Evolutionary conservation across 2,797 vertebrate genomes (phyloP), one percentile per base, ranked within the genome.

Genomic region (Picus viridis): DNA sequence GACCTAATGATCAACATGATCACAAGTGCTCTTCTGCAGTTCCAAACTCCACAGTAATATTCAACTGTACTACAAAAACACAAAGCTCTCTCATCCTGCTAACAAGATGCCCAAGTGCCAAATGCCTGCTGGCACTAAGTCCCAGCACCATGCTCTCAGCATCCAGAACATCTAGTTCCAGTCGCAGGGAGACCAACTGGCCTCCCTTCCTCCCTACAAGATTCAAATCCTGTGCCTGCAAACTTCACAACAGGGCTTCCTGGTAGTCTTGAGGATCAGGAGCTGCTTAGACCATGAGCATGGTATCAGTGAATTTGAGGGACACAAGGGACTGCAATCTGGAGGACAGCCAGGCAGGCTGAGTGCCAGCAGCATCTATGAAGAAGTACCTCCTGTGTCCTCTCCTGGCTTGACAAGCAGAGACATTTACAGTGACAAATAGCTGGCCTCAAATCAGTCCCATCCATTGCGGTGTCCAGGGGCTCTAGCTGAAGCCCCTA

Each of bases 81-180:
- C 51, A 69, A 14, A 1, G 45, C 32, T 30, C 29, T 68, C 69
- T 69, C 4, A 0, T 34, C 29, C 22, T 6, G 30, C 54, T 68
- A n/a, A 68, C 1, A 2, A 56, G 56, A 56, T 16, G 65, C 12
- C 29, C 8, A 0, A 1, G 1, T 49, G 58, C 30, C 32, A 62
- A 82, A 88, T 6, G 22, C 39, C 14, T 30, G 27, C 64, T 57
- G 12, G 41, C 1, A 0, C 16, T 17, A 32, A 29, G 24, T 24
- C 16, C 23, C 16, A 65, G 69, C 49, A 62, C 39, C 57, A 34
- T 4, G 20, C 19, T 34, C 39, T 41, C 49, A 24, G 58, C 26
- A 36, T 20, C 26, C 78, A 43, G 30, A 34, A 57, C 22, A 43
- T 10, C 30, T 16, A 57, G 64, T 10, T 58, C 41, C 24, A 30